These are phyloP conservation scores for Eupithecia subfuscata DNA, from an alignment of 2,888 invertebrate species.

Conservation along the genomic window DNA sequence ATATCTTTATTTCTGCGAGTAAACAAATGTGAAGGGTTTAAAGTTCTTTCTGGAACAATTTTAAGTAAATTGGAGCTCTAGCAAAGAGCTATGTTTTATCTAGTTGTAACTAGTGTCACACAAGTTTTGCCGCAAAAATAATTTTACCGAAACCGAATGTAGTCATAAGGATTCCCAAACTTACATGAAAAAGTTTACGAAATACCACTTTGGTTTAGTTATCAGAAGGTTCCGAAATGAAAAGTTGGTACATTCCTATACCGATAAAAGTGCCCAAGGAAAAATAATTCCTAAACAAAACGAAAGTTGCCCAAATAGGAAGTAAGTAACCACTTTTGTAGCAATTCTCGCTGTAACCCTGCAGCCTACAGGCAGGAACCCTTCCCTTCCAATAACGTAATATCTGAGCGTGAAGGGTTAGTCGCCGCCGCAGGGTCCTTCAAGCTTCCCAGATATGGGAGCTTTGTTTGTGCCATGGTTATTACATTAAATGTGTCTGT, in stretches of 20 bases:
- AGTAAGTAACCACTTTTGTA: not conserved
- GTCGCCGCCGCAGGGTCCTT: not conserved
- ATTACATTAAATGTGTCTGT: not conserved
- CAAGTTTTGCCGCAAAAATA: not conserved
- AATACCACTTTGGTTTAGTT: not conserved
- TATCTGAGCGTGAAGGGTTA: not conserved
- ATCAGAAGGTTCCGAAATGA: not conserved
- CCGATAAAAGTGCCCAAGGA: not conserved
- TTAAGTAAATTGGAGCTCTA: not conserved
- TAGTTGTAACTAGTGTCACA: not conserved
- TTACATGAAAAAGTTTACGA: not conserved
- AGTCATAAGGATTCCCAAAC: not conserved
- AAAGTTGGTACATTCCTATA: not conserved
- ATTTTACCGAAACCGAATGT: too few relatives aligned
- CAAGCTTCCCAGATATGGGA: not conserved
- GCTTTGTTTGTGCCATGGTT: not conserved
- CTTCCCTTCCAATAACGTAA: not conserved
- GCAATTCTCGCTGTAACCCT: not conserved
- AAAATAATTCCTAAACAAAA: not conserved
- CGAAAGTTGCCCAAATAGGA: not conserved
- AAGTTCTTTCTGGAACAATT: not conserved
- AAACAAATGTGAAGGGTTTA: not conserved
- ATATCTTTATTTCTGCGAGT: not conserved
- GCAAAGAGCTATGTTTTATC: not conserved
- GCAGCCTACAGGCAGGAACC: not conserved